Conservation (phyloP, 2,888 invertebrate genomes). For the Lycaena phlaeas region DNA sequence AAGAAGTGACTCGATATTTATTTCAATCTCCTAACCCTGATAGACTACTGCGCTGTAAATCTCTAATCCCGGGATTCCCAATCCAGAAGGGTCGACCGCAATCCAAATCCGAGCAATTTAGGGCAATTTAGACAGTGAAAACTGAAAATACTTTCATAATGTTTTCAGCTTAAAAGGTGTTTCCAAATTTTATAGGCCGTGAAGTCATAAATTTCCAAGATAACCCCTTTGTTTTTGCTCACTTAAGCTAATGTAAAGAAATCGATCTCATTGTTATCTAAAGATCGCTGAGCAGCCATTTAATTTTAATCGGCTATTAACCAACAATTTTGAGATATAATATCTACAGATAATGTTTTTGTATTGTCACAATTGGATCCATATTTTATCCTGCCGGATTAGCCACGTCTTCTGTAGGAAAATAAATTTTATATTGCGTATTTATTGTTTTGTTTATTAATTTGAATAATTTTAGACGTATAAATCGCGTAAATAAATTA, state of each 20-base stretch:
- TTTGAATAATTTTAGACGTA: no score
- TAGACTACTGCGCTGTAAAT: not conserved
- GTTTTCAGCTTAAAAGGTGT: constrained; percentile 10
- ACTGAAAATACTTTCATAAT: constrained; percentile 10
- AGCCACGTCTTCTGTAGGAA: no score
- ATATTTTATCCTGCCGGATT: no score
- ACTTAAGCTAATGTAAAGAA: constrained; percentile 10
- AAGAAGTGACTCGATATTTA: not conserved
- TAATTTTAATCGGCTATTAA: constrained; percentile 6
- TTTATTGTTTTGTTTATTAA: no score
- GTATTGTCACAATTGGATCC: no score
- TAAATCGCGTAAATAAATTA: no score
- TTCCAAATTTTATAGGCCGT: constrained; percentile 11
- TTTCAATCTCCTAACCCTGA: not conserved
- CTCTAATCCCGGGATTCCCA: not conserved
- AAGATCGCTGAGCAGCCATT: constrained; percentile 4
- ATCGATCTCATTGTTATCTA: constrained; percentile 3
- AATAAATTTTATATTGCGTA: no score
- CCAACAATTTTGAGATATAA: not conserved
- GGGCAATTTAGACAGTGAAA: constrained; percentile 8
- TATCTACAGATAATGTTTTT: not conserved
- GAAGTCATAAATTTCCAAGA: constrained; percentile 11
- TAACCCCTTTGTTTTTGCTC: constrained; percentile 14
- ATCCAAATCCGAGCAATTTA: constrained; percentile 6
- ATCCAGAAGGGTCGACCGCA: constrained; percentile 7